Base-by-base conservation (phyloP, 2,888 invertebrate genomes). In the Agonopterix heracliana region DNA sequence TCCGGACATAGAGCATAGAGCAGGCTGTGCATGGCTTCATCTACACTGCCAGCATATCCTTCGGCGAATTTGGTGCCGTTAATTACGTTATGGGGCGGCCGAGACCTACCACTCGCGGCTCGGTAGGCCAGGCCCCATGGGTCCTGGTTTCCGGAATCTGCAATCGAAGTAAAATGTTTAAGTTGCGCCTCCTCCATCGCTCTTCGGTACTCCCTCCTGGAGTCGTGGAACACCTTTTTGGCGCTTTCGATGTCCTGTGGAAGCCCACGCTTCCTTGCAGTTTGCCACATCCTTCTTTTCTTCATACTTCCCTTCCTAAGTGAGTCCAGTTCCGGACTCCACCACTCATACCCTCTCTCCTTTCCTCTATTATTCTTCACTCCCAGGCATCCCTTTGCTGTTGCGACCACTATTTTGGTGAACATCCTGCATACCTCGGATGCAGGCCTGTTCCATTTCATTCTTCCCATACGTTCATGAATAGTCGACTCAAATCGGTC, bases 81-180 rank as follows among this genome's bases (percentile, higher is more conserved):
- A 1, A 53, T 11, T 0, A 53, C 46, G 14, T 49, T 50, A 0
- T 1, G 7, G 0, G 50, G 54, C 1, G 53, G 51, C 0, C 54
- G 46, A 0, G 36, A 9, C 3, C 53, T 41, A 2, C 53, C 55
- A n/a, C 35, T 35, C 3, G 57, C 50, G 10, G 17, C 26, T 2
- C 44, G 34, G 40, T 57, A 57, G 7, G 57, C 59, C 11, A 34
- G 11, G 1, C 57, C 57, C 56, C 57, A 59, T 0, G 57, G 56
- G 34, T 56, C 53, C 3, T 40, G 26, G 35, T 57, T 56, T 0
- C 56, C 60, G 9, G 48, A n/a, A 3, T 52, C 50, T 0, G 56
- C 56, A 0, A 55, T 9, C 9, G 8, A 2, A 8, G 38, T 5
- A 13, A 54, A 52, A 34, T 41, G 45, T 9, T 14, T 11, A 1